phyloP scores from a whole-genome alignment of 2,797 vertebrate species.

The Phataginus tetradactyla region DNA sequence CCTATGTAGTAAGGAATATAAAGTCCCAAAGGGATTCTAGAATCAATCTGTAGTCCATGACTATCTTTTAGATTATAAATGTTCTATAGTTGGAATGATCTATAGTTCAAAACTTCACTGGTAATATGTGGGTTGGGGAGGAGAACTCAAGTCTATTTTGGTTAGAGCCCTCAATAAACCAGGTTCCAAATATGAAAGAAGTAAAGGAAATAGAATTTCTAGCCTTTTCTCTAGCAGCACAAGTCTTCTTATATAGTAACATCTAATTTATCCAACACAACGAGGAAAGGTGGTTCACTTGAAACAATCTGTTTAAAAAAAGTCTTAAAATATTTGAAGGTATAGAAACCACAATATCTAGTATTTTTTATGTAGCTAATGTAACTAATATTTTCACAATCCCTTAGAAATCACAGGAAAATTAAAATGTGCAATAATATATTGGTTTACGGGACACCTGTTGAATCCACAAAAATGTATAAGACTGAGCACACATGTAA shows the following conservation, averaged over 20 bases:
- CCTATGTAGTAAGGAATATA: background rate
- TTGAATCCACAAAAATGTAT: background rate
- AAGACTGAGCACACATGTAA: background rate
- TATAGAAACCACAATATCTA: background rate
- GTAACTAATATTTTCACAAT: background rate
- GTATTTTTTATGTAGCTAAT: conserved; percentile 37
- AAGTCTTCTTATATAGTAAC: background rate
- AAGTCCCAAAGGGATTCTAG: background rate
- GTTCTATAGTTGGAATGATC: background rate
- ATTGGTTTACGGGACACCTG: background rate
- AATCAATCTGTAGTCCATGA: background rate
- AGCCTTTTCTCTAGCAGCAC: background rate
- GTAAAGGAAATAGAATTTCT: conserved; percentile 37
- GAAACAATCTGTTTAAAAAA: background rate
- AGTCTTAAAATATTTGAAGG: conserved; percentile 40
- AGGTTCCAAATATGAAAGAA: background rate
- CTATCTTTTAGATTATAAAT: conserved; percentile 3
- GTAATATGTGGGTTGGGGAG: background rate
- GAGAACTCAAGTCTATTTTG: conserved; percentile 26
- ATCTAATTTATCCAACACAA: conserved; percentile 22
- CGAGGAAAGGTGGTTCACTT: background rate
- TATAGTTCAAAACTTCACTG: background rate
- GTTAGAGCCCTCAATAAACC: conserved; percentile 15
- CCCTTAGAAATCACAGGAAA: conserved; percentile 25
- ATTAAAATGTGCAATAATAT: background rate